Evolutionary conservation across 2,113 vertebrate species (phyloP).

Genomic region (Oryzias woworae): DNA sequence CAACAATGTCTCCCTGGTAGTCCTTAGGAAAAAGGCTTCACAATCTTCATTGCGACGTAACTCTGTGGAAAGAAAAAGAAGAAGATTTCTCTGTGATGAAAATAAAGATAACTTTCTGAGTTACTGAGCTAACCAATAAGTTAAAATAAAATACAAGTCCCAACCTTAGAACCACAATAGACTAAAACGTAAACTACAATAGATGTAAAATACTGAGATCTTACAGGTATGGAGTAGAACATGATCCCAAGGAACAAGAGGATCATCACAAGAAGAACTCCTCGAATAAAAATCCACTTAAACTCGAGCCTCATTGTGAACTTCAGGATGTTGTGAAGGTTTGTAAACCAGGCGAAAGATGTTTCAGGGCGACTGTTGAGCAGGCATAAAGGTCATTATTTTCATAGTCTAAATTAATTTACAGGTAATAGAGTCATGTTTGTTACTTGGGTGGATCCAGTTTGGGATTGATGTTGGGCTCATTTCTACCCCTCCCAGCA

Average conservation of each 20-base stretch:
- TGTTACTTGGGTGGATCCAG: conserved; percentile 92
- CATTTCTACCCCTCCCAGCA: conserved; percentile 94
- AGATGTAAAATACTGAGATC: conserved; percentile 30
- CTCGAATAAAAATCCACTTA: conserved; percentile 89
- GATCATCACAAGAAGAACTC: conserved; percentile 82
- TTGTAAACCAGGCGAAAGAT: conserved; percentile 98
- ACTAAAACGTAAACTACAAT: too few species aligned
- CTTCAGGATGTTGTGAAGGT: conserved; percentile 94
- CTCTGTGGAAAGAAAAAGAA: conserved; percentile 71
- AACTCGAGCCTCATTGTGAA: conserved; percentile 96
- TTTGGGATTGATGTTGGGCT: conserved; percentile 98
- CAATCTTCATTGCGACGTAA: conserved; percentile 98
- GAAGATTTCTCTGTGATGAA: neutral
- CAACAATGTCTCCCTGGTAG: neutral
- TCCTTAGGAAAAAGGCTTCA: conserved; percentile 79
- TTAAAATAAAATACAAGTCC: too few species aligned
- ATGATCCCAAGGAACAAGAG: conserved; percentile 88
- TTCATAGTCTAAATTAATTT: neutral
- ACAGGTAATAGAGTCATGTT: neutral
- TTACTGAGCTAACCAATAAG: too few species aligned
- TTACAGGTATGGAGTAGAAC: conserved; percentile 93
- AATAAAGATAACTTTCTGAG: too few species aligned
- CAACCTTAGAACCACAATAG: too few species aligned
- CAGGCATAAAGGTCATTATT: conserved; percentile 6
- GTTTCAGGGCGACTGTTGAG: conserved; percentile 90